A percentile compares a stretch with the other conserved stretches of the same genome.
Conservation (phyloP, 1,140 invertebrate genomes). For the Drosophila pseudoananassae region DNA sequence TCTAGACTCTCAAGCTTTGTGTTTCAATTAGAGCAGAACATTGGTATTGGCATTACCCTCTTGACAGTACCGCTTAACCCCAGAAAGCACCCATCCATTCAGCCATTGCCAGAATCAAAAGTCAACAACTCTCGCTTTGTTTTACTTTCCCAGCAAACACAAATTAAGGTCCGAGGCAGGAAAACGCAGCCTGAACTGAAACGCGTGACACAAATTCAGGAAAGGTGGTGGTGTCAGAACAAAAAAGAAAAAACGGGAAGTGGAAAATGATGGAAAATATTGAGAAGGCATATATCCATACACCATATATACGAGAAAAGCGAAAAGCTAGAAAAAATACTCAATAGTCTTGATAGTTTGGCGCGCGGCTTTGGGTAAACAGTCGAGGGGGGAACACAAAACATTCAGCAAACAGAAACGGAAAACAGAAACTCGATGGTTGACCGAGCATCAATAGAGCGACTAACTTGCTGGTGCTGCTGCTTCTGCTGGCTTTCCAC, state of each 20-base stretch:
- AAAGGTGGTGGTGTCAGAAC: slow-evolving; percentile 53
- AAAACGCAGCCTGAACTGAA: slow-evolving; percentile 47
- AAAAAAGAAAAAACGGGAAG: slow-evolving; percentile 67
- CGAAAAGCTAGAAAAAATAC: slow-evolving; percentile 10
- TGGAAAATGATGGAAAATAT: slow-evolving; percentile 57
- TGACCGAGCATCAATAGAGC: slow-evolving; percentile 73
- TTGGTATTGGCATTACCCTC: slow-evolving; percentile 36
- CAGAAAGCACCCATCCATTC: slow-evolving; percentile 9
- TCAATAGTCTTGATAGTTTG: slow-evolving; percentile 26
- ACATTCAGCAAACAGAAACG: slow-evolving; percentile 40
- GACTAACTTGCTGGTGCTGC: slow-evolving; percentile 37
- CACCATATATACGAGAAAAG: slow-evolving; percentile 12
- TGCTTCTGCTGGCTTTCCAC: slow-evolving; percentile 34
- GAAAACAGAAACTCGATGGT: slow-evolving; percentile 50
- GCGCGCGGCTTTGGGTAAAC: slow-evolving; percentile 56
- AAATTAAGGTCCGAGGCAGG: slow-evolving; percentile 64
- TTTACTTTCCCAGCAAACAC: slow-evolving; percentile 75
- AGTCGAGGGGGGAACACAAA: slow-evolving; percentile 21
- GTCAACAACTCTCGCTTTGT: slow-evolving; percentile 68
- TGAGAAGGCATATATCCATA: slow-evolving; percentile 38
- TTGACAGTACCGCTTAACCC: neutral
- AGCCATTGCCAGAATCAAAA: slow-evolving; percentile 49
- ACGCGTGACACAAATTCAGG: slow-evolving; percentile 75
- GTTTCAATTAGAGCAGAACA: slow-evolving; percentile 68
- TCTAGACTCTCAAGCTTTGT: neutral